Evolutionary conservation across 2,797 vertebrate genomes (phyloP).

Genomic region (Pantherophis alleghaniensis): DNA sequence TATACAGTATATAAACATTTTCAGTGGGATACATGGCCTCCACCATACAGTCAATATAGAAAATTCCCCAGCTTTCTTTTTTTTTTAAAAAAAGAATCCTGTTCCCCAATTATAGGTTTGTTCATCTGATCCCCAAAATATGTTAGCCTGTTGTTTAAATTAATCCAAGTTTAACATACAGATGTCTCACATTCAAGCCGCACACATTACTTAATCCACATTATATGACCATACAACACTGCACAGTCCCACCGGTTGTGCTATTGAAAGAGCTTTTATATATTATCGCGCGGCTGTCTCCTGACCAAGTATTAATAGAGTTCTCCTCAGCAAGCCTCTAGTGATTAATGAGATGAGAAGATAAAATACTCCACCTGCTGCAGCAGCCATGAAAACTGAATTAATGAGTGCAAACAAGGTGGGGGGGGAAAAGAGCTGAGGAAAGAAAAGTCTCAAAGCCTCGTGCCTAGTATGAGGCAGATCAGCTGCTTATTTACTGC

Average conservation of each 20-base stretch:
- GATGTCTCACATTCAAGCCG: slow-evolving; percentile 38
- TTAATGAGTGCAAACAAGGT: slow-evolving; percentile 62
- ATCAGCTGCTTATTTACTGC: slow-evolving; percentile 59
- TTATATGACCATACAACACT: slow-evolving; percentile 41
- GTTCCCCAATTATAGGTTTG: not conserved
- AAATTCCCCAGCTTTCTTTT: not conserved
- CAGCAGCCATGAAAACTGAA: slow-evolving; percentile 65
- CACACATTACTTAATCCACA: slow-evolving; percentile 48
- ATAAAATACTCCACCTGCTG: slow-evolving; percentile 70
- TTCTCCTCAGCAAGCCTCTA: slow-evolving; percentile 63
- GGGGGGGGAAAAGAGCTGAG: slow-evolving; percentile 1
- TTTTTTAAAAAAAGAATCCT: not conserved
- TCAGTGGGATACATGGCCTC: not conserved
- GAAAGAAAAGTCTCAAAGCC: slow-evolving; percentile 41
- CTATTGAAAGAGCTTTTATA: slow-evolving; percentile 57
- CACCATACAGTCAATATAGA: not conserved
- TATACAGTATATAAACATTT: not conserved
- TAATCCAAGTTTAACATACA: slow-evolving; percentile 36
- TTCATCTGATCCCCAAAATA: not conserved
- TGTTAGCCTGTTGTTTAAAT: slow-evolving; percentile 15
- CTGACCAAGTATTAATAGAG: slow-evolving; percentile 69
- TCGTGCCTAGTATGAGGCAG: slow-evolving; percentile 44
- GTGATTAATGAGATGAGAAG: slow-evolving; percentile 75
- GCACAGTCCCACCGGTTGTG: slow-evolving; percentile 51
- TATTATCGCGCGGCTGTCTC: slow-evolving; percentile 59